Conservation (phyloP, 2,113 vertebrate genomes). For the Semnornis frantzii region DNA sequence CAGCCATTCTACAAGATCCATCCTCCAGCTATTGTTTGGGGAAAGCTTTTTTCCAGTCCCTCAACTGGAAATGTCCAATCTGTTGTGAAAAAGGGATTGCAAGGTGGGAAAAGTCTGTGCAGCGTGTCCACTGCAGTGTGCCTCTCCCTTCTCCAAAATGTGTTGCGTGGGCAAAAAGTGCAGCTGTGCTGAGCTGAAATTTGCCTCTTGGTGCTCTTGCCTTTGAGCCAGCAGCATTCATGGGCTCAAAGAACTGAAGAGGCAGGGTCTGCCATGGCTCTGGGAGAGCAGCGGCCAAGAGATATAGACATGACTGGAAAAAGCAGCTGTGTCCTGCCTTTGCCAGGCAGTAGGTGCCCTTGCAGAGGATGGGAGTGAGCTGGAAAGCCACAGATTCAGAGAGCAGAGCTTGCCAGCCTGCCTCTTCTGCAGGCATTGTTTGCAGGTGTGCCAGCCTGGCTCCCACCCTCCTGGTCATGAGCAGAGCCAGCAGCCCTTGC, state of each 20-base stretch:
- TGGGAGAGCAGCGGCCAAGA: neutral
- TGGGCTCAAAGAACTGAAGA: neutral
- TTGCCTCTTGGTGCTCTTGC: neutral
- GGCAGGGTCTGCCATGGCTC: neutral
- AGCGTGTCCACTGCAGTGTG: accelerated
- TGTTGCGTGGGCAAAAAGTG: neutral
- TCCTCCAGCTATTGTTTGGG: neutral
- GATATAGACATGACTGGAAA: neutral
- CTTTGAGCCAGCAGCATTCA: neutral
- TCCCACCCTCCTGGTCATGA: accelerated
- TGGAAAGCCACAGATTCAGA: neutral
- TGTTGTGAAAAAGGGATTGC: neutral
- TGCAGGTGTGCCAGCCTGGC: constrained; percentile 21
- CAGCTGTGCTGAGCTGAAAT: constrained; percentile 4
- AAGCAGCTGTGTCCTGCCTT: neutral
- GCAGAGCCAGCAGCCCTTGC: neutral
- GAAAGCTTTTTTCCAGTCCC: neutral
- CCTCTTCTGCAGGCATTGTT: neutral
- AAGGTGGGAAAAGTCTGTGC: neutral
- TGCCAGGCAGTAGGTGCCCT: constrained; percentile 19
- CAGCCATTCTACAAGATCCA: neutral
- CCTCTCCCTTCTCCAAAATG: neutral
- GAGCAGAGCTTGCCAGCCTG: neutral
- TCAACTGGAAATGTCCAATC: neutral
- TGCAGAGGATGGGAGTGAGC: neutral